phyloP scores from a whole-genome alignment of 1,140 invertebrate genomes.

The Papilio polyxenes region DNA sequence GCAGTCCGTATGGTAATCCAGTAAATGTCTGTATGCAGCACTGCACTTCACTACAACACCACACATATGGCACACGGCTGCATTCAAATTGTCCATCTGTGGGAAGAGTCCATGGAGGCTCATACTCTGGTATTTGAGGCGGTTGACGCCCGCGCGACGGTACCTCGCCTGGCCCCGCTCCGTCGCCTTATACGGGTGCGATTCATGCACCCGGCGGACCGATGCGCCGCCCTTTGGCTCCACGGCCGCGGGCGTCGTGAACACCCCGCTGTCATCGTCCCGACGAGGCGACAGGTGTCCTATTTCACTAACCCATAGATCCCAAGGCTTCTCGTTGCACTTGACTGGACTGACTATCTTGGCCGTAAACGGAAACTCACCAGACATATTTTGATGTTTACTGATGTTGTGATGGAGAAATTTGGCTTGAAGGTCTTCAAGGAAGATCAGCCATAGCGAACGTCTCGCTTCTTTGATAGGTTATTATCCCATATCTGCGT shows the following conservation, averaged over 20 bases:
- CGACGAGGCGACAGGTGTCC: slow-evolving; percentile 71
- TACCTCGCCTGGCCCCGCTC: slow-evolving; percentile 52
- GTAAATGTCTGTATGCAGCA: slow-evolving; percentile 82
- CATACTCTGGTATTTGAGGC: slow-evolving; percentile 74
- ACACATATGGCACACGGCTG: slow-evolving; percentile 84
- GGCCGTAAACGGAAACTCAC: slow-evolving; percentile 67
- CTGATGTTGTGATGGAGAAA: slow-evolving; percentile 56
- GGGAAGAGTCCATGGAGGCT: slow-evolving; percentile 84
- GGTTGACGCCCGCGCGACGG: slow-evolving; percentile 69
- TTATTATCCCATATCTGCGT: slow-evolving; percentile 80
- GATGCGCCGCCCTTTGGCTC: slow-evolving; percentile 58
- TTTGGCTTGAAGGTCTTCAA: slow-evolving; percentile 58
- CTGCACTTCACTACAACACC: slow-evolving; percentile 84
- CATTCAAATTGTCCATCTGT: slow-evolving; percentile 83
- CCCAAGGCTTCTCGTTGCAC: slow-evolving; percentile 80
- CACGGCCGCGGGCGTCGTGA: slow-evolving; percentile 59
- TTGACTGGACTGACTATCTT: slow-evolving; percentile 74
- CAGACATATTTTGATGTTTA: slow-evolving; percentile 69
- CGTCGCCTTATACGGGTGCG: slow-evolving; percentile 61
- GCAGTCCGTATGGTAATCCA: slow-evolving; percentile 63
- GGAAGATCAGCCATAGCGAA: slow-evolving; percentile 68
- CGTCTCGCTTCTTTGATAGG: slow-evolving; percentile 70
- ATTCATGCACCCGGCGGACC: slow-evolving; percentile 55
- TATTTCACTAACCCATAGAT: slow-evolving; percentile 77
- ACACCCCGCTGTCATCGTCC: slow-evolving; percentile 64